phyloP scores from a whole-genome alignment of 2,888 invertebrate genomes.

The Drosophila atroscutellata region DNA sequence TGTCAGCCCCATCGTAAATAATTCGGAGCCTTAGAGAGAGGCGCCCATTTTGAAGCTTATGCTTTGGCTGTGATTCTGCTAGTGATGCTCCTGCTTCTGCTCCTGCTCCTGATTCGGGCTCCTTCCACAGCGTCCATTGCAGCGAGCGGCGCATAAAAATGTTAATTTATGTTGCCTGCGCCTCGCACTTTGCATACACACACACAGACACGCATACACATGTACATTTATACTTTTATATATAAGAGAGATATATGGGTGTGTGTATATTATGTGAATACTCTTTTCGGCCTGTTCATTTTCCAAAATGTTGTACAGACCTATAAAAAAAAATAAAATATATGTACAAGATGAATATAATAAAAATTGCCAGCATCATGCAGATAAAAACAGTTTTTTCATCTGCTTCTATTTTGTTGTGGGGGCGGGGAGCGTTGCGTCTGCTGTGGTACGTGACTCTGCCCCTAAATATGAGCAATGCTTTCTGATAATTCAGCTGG shows the following conservation, averaged over 20 bases:
- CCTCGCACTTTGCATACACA: constrained; percentile 69
- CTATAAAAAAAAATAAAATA: constrained; percentile 22
- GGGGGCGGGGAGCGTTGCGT: constrained; percentile 34
- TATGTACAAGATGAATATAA: constrained; percentile 23
- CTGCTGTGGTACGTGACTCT: constrained; percentile 62
- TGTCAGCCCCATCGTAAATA: constrained; percentile 71
- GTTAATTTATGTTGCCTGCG: constrained; percentile 76
- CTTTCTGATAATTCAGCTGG: constrained; percentile 42
- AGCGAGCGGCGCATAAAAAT: constrained; percentile 77
- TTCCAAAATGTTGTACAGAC: constrained; percentile 43
- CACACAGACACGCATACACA: constrained; percentile 6
- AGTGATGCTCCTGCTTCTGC: constrained; percentile 9
- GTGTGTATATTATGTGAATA: constrained; percentile 21
- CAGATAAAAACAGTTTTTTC: constrained; percentile 56
- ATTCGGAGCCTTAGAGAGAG: constrained; percentile 75
- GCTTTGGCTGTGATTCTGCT: constrained; percentile 63
- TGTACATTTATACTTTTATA: constrained; percentile 18
- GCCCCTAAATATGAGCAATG: constrained; percentile 56
- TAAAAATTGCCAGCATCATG: constrained; percentile 45
- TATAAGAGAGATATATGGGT: constrained; percentile 21
- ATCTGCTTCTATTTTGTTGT: constrained; percentile 17
- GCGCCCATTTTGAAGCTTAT: constrained; percentile 60
- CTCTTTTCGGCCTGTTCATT: constrained; percentile 50
- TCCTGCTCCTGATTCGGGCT: constrained; percentile 15
- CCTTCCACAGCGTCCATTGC: constrained; percentile 61